A percentile compares a stretch with the other conserved stretches of the same genome.
Conservation (phyloP, 2,888 invertebrate genomes). For the Aspidiotus rigidus region DNA sequence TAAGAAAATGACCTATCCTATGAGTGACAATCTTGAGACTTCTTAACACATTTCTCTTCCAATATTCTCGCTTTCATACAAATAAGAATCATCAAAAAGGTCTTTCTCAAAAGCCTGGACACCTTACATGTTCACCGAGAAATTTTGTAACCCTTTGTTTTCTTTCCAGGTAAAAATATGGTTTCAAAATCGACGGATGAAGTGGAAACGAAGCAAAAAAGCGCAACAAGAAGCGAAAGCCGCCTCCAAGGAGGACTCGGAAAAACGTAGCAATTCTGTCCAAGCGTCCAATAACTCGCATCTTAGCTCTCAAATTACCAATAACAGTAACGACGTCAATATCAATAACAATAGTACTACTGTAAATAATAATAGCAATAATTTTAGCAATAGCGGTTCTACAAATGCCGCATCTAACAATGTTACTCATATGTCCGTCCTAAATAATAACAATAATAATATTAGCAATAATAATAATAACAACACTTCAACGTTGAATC, state of each 20-base stretch:
- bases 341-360: slow-evolving; percentile 19
- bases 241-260: slow-evolving; percentile 34
- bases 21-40: too few species aligned
- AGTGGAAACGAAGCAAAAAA: slow-evolving; percentile 96
- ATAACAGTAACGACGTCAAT: neutral
- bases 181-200: slow-evolving; percentile 98
- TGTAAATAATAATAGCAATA: slow-evolving; percentile 28
- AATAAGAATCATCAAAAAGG: neutral
- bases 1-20: too few species aligned
- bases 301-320: neutral
- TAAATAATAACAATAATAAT: slow-evolving; percentile 19
- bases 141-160: neutral
- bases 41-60: too few species aligned
- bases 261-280: slow-evolving; percentile 28
- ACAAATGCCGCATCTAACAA: slow-evolving; percentile 10
- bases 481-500: neutral
- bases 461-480: neutral
- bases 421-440: slow-evolving; percentile 6
- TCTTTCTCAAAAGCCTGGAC: neutral
- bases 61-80: too few species aligned
- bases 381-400: slow-evolving; percentile 4
- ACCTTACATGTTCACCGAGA: neutral
- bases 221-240: slow-evolving; percentile 70
- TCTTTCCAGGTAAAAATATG: slow-evolving; percentile 84
- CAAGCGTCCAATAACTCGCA: slow-evolving; percentile 8